Evolutionary conservation across 2,888 invertebrate species (phyloP), one percentile per base, ranked within the genome.

Genomic region (Machimus atricapillus): DNA sequence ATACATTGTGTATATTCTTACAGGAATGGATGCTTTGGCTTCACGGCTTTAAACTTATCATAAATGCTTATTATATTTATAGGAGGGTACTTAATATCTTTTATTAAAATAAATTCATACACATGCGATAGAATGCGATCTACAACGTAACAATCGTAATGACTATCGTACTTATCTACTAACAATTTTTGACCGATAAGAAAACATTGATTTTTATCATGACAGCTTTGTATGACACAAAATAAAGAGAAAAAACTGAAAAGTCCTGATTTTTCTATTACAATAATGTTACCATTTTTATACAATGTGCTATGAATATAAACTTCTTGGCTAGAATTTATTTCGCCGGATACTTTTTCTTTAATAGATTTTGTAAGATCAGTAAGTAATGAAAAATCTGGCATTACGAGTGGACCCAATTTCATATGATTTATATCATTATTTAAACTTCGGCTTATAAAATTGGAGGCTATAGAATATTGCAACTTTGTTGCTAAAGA

Each of bases 401-500:
- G 4, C 9, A 27, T 23, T 27, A 9, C 23, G 23, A 73, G 9
- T 73, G 23, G 73, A 73, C 73, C 73, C 23, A 73, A 27, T 27
- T 73, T 73, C 14, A 73, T 23, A 73, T 27, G 23, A 73, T n/a
- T 1, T 73, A 27, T 73, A 73, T 12, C 73, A 73, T 27, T 19
- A 73, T n/a, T 27, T 23, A 73, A 73, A 73, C n/a, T 66, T 66
- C 66, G 66, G 66, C 16, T 12, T 73, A 73, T 73, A 73, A 73
- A 73, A 73, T 73, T 14, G 14, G 46, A 46, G 14, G 46, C 46
- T 46, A 46, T 14, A 46, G 46, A 46, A 43, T 14, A 46, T 46
- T 46, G 46, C 46, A 87, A 74, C 87, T 87, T 88, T 16, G 81
- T 23, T 74, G 89, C 85, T 79, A 89, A 76, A 27, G 88, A 86